These are phyloP conservation scores for Equus przewalskii DNA, from an alignment of 2,113 vertebrate genomes.

Conservation along the genomic window DNA sequence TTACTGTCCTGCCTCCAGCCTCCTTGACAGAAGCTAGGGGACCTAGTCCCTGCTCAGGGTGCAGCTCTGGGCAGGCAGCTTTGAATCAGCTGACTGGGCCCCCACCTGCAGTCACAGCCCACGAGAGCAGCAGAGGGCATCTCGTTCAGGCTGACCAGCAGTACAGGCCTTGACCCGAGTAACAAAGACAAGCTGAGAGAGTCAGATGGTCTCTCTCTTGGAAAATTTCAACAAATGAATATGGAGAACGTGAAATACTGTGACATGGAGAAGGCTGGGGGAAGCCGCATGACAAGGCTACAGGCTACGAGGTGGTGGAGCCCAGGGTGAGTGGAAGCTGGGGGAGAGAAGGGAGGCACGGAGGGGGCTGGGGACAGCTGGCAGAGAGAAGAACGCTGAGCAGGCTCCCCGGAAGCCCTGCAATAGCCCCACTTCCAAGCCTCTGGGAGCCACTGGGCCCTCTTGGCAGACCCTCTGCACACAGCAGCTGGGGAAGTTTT, in stretches of 20 bases:
- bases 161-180: neutral
- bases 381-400: fast-evolving
- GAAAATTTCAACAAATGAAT: neutral
- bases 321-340: neutral
- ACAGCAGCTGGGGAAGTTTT: neutral
- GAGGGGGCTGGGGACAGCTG: neutral
- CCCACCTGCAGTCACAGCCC: neutral
- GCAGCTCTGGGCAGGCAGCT: neutral
- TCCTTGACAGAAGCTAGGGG: neutral
- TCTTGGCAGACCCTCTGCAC: neutral
- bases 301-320: too few species aligned
- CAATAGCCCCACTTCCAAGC: neutral
- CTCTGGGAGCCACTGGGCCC: neutral
- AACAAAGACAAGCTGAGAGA: neutral
- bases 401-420: neutral
- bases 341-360: neutral
- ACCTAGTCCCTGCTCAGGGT: fast-evolving
- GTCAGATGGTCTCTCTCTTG: neutral
- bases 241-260: neutral
- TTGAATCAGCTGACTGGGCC: neutral
- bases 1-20: neutral
- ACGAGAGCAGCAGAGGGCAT: fast-evolving
- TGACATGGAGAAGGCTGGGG: neutral
- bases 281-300: too few species aligned
- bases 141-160: neutral